Percentiles rank a stretch among this genome's conserved stretches.
Evolutionary conservation across 23 tunicate species (phyloP).

Genomic region (Ciona savignyi): DNA sequence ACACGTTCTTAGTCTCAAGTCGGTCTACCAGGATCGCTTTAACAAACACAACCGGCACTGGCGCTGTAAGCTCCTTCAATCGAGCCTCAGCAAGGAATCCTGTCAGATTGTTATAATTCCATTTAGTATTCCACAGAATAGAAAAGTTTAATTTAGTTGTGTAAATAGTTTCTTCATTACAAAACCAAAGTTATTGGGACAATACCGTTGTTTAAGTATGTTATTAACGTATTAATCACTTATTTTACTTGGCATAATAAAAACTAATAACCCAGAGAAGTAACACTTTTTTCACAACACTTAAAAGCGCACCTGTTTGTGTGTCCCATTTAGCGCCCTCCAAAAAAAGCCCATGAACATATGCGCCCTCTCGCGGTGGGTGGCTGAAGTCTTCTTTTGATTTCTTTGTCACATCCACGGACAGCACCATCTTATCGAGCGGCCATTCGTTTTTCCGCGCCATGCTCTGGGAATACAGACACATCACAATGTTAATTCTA

Average conservation of each 20-base stretch:
- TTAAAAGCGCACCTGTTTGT: constrained; percentile 45
- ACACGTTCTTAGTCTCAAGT: constrained; percentile 77
- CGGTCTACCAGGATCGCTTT: constrained; percentile 86
- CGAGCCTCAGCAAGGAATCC: constrained; percentile 78
- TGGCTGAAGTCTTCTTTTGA: constrained; percentile 86
- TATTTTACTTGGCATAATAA: too few relatives aligned
- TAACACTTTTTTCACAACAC: not conserved
- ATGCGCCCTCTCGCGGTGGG: constrained; percentile 89
- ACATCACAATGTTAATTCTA: not conserved
- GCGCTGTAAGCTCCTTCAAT: constrained; percentile 89
- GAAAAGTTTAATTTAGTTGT: too few relatives aligned
- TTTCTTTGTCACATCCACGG: constrained; percentile 87
- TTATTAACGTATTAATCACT: too few relatives aligned
- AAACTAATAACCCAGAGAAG: too few relatives aligned
- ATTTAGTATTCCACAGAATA: too few relatives aligned
- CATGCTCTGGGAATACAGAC: constrained; percentile 56
- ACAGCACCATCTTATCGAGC: constrained; percentile 74
- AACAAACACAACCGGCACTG: constrained; percentile 88
- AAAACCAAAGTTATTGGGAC: too few relatives aligned
- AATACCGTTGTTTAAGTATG: too few relatives aligned
- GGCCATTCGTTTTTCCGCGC: constrained; percentile 91
- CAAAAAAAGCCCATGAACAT: constrained; percentile 68
- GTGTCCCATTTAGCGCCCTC: constrained; percentile 91
- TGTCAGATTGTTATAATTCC: too few relatives aligned
- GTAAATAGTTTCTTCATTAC: too few relatives aligned